Conservation (phyloP, 2,113 vertebrate genomes). For the Fukomys damarensis region DNA sequence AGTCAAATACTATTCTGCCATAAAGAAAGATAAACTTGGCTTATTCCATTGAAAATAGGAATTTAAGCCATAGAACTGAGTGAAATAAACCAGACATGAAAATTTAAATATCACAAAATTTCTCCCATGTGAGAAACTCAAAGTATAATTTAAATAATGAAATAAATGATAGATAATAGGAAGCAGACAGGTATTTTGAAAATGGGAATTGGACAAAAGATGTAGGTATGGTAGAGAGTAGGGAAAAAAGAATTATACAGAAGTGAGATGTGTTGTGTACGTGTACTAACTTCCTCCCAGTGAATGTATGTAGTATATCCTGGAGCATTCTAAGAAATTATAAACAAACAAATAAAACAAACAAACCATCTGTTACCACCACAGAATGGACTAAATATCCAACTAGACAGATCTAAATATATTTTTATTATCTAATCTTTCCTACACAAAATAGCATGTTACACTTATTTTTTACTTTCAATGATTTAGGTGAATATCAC, state of each 20-base stretch:
- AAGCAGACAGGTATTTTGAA: not conserved
- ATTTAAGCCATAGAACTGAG: not conserved
- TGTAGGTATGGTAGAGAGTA: not conserved
- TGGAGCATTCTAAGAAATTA: not conserved
- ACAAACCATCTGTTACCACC: not conserved
- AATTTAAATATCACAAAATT: not conserved
- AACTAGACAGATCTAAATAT: not conserved
- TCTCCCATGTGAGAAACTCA: not conserved
- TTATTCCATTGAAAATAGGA: not conserved
- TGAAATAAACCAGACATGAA: not conserved
- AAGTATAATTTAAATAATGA: not conserved
- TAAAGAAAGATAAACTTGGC: not conserved
- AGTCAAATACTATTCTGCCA: not conserved
- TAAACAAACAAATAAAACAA: not conserved
- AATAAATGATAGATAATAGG: not conserved
- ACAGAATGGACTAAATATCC: not conserved
- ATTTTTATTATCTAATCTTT: not conserved
- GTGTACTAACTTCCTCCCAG: not conserved
- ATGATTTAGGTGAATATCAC: not conserved
- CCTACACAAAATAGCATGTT: not conserved
- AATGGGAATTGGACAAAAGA: not conserved
- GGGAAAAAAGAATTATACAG: not conserved
- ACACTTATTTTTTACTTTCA: not conserved
- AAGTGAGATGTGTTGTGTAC: not conserved
- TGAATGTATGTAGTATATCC: not conserved